Evolutionary conservation across 2,888 invertebrate genomes (phyloP).

Genomic region (Apomyelois bistriatella): DNA sequence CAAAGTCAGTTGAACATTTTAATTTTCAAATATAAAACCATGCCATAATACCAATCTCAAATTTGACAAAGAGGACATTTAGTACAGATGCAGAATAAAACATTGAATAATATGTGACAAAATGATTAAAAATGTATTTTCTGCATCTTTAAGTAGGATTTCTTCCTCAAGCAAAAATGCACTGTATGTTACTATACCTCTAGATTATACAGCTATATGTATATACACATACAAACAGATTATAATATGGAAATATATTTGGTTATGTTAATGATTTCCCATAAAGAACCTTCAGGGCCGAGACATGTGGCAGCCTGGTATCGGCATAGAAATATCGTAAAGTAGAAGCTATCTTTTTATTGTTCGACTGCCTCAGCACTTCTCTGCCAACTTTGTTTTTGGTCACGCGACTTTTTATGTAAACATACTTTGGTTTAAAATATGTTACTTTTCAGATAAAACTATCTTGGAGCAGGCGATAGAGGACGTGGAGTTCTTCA

Average conservation of each 20-base stretch:
- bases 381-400: conserved; percentile 19
- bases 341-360: conserved; percentile 16
- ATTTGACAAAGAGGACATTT: too few relatives aligned
- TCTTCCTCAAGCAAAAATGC: too few relatives aligned
- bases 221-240: too few relatives aligned
- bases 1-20: too few relatives aligned
- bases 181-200: too few relatives aligned
- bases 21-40: too few relatives aligned
- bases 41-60: too few relatives aligned
- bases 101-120: too few relatives aligned
- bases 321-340: conserved; percentile 31
- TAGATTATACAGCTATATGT: too few relatives aligned
- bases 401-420: conserved; percentile 43
- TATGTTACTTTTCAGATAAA: conserved; percentile 79
- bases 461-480: conserved; percentile 83
- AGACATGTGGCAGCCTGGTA: conserved; percentile 33
- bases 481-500: conserved; percentile 82
- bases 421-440: background rate
- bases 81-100: too few relatives aligned
- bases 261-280: conserved; percentile 2
- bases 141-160: too few relatives aligned
- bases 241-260: background rate
- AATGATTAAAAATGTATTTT: too few relatives aligned
- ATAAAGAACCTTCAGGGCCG: conserved; percentile 1
- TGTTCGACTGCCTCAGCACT: conserved; percentile 16